phyloP scores from a whole-genome alignment of 1,140 invertebrate species.

The Medauroidea extradentata region DNA sequence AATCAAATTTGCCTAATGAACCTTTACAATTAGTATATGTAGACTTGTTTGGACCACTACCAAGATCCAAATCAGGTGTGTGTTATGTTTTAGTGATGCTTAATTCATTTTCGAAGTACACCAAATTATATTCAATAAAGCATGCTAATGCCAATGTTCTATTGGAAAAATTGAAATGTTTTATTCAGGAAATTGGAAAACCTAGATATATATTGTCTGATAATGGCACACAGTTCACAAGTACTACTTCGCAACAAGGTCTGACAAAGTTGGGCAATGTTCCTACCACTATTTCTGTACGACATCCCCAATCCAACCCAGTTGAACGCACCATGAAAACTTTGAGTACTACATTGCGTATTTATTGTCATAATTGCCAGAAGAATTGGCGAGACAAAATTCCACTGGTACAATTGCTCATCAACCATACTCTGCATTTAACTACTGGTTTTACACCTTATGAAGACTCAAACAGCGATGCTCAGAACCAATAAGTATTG shows the following conservation, averaged over 20 bases:
- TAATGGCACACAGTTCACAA: not conserved
- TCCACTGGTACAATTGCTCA: too few species aligned
- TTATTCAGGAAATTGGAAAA: not conserved
- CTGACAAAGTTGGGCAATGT: not conserved
- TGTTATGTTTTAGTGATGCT: not conserved
- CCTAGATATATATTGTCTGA: not conserved
- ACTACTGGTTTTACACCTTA: too few species aligned
- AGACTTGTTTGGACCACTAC: not conserved
- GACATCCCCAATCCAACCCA: not conserved
- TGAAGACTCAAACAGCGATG: too few species aligned
- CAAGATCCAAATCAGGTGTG: not conserved
- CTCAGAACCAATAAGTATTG: too few species aligned
- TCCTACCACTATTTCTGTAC: not conserved
- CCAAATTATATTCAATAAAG: not conserved
- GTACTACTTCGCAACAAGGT: not conserved
- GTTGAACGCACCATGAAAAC: too few species aligned
- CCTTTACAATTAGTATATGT: not conserved
- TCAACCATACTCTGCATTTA: too few species aligned
- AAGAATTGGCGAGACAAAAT: too few species aligned
- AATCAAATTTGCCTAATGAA: not conserved
- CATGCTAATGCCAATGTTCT: not conserved
- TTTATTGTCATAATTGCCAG: too few species aligned
- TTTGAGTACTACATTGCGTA: too few species aligned
- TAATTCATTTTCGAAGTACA: not conserved
- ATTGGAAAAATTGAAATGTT: not conserved